A percentile compares a stretch with the other conserved stretches of the same genome.
phyloP scores from a whole-genome alignment of 2,113 vertebrate species.

The Crotalus horridus region DNA sequence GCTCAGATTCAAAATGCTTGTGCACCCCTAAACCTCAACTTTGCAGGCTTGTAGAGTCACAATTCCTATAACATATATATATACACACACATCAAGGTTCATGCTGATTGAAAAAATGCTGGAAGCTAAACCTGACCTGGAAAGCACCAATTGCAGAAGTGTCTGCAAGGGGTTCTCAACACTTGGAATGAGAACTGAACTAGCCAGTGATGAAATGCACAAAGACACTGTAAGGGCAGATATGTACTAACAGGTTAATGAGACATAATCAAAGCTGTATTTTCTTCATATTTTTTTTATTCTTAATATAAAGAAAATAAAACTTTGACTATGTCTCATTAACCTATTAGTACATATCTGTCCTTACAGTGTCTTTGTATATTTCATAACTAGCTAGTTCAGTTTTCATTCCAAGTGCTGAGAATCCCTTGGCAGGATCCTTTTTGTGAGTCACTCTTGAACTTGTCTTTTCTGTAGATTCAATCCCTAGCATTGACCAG shows the following conservation, averaged over 20 bases:
- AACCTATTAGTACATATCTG: neutral
- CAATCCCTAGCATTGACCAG: neutral
- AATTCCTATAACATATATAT: neutral
- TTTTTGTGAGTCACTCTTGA: neutral
- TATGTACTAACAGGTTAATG: neutral
- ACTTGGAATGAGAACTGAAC: neutral
- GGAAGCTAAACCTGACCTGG: neutral
- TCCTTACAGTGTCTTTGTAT: neutral
- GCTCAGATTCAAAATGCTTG: neutral
- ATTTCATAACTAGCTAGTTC: neutral
- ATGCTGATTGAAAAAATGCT: neutral
- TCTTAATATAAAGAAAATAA: neutral
- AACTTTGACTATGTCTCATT: neutral
- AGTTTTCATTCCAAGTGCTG: neutral
- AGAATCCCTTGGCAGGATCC: neutral
- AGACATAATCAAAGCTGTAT: neutral
- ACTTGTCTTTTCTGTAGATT: neutral
- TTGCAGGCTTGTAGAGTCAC: neutral
- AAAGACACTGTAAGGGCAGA: neutral
- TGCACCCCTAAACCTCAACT: neutral
- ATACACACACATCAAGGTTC: neutral
- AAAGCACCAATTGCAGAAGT: neutral
- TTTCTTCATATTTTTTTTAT: neutral
- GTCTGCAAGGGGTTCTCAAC: neutral
- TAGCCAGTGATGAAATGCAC: neutral